These are phyloP conservation scores for Erpetoichthys calabaricus DNA, from an alignment of 2,797 vertebrate species.

Conservation along the genomic window DNA sequence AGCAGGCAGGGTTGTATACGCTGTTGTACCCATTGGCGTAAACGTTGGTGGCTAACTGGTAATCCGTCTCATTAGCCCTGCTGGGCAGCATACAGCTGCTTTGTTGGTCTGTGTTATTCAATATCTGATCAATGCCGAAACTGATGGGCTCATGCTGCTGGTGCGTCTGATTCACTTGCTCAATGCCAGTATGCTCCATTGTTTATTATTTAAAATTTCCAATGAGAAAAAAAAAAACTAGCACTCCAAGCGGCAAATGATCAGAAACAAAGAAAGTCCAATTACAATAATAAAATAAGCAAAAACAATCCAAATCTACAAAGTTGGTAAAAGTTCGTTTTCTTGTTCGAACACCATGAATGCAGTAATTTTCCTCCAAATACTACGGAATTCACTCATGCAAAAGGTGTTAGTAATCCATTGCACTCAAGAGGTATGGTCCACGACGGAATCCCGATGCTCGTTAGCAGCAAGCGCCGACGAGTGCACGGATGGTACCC, in stretches of 20 bases:
- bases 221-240: too few relatives aligned
- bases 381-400: too few relatives aligned
- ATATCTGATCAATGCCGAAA: constrained; percentile 90
- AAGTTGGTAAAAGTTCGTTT: too few relatives aligned
- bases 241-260: too few relatives aligned
- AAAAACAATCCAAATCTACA: too few relatives aligned
- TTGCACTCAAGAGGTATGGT: too few relatives aligned
- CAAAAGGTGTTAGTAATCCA: too few relatives aligned
- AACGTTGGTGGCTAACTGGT: constrained; percentile 45
- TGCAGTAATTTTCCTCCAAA: too few relatives aligned
- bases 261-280: too few relatives aligned
- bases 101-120: constrained; percentile 69
- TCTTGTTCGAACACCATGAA: too few relatives aligned
- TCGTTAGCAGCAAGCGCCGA: not conserved
- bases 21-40: constrained; percentile 56
- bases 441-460: not conserved
- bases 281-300: too few relatives aligned
- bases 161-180: constrained; percentile 61
- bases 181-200: constrained; percentile 68
- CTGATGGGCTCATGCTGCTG: constrained; percentile 71
- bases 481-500: not conserved
- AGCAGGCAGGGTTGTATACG: constrained; percentile 62
- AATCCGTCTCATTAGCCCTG: constrained; percentile 54
- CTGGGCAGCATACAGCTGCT: constrained; percentile 56
- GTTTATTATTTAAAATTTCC: constrained; percentile 8